Percentiles rank a stretch among this genome's conserved stretches.
phyloP scores from a whole-genome alignment of 2,797 vertebrate species.

The Acanthopagrus latus region DNA sequence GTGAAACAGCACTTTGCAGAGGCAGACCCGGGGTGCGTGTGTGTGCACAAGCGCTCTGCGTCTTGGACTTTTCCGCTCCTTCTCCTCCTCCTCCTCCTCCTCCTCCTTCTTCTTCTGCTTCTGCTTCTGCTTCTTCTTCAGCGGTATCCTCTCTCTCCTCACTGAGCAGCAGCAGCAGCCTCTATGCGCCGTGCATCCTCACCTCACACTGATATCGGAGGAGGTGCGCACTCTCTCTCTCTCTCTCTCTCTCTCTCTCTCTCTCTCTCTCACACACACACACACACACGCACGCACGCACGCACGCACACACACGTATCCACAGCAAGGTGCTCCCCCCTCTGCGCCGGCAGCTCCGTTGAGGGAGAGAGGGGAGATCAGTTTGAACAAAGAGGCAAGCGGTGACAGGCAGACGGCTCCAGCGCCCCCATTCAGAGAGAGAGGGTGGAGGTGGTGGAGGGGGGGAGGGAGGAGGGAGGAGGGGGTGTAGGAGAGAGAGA shows the following conservation, averaged over 20 bases:
- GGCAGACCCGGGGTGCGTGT: conserved; percentile 35
- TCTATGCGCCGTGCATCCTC: conserved; percentile 63
- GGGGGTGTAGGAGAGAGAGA: not conserved
- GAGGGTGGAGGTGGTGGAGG: conserved; percentile 37
- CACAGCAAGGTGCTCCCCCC: conserved; percentile 67
- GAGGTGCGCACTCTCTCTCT: conserved; percentile 46
- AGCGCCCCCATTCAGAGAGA: conserved; percentile 74
- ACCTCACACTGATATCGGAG: conserved; percentile 41
- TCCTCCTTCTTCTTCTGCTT: too few species aligned
- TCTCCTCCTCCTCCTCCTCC: too few species aligned
- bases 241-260: not conserved
- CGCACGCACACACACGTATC: conserved; percentile 14
- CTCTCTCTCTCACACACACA: not conserved
- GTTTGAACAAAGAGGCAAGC: conserved; percentile 85
- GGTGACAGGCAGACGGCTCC: conserved; percentile 79
- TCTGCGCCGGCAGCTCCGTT: conserved; percentile 63
- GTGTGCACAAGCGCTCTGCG: conserved; percentile 46
- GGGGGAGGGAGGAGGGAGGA: not conserved
- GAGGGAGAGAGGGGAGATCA: conserved; percentile 71
- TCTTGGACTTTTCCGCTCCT: conserved; percentile 62
- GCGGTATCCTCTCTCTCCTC: conserved; percentile 37
- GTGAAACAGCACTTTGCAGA: conserved; percentile 78
- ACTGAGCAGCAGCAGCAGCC: conserved; percentile 48
- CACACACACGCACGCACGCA: conserved; percentile 26
- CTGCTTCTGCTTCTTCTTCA: conserved; percentile 4